Percentiles rank a stretch among this genome's conserved stretches.
phyloP scores from a whole-genome alignment of 2,888 invertebrate genomes.

The Penaeus monodon region DNA sequence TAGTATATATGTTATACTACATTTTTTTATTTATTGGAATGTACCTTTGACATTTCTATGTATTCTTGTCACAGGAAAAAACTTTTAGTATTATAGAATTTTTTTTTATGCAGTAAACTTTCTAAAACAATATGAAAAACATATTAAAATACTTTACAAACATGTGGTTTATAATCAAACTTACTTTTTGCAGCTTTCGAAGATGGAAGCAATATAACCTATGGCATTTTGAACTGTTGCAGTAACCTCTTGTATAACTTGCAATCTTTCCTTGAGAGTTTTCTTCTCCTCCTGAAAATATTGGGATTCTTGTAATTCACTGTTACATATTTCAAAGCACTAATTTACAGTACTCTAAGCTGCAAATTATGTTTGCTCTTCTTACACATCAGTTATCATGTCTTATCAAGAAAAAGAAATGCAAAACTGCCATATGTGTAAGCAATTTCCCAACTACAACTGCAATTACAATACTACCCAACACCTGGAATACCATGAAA shows the following conservation, averaged over 20 bases:
- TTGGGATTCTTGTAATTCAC: background rate
- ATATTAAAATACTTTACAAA: background rate
- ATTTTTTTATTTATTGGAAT: background rate
- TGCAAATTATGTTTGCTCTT: too few relatives aligned
- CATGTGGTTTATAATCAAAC: constrained; percentile 66
- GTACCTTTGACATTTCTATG: background rate
- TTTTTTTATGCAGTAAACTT: background rate
- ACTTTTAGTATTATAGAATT: too few relatives aligned
- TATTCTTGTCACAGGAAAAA: background rate
- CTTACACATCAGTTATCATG: too few relatives aligned
- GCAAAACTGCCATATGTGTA: too few relatives aligned
- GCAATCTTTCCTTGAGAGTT: constrained; percentile 90
- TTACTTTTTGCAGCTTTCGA: constrained; percentile 73
- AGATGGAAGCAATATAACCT: constrained; percentile 65
- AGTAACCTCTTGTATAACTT: constrained; percentile 97
- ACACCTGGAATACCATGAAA: too few relatives aligned
- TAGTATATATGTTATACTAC: too few relatives aligned
- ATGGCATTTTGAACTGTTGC: constrained; percentile 89
- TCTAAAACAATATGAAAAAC: background rate
- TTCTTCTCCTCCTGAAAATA: constrained; percentile 88
- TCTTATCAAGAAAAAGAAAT: too few relatives aligned
- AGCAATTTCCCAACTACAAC: too few relatives aligned
- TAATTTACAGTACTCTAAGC: too few relatives aligned
- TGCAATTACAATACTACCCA: too few relatives aligned
- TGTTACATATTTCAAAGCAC: too few relatives aligned